phyloP scores from a whole-genome alignment of 2,888 invertebrate species.

The Subacronicta megacephala region DNA sequence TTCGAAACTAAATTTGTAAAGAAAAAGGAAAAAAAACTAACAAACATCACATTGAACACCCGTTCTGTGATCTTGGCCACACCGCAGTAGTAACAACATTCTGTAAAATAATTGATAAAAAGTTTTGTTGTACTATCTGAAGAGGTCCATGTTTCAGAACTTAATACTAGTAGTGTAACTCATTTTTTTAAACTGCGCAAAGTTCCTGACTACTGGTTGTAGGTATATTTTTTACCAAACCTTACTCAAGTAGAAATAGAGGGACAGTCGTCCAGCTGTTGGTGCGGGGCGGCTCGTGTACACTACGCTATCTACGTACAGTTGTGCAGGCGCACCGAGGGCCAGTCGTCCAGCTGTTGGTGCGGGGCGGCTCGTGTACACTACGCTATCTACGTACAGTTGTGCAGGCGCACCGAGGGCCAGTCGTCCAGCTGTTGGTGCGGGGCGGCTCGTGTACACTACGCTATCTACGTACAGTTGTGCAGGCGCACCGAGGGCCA shows the following conservation, averaged over 20 bases:
- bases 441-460: too few relatives aligned
- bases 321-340: too few relatives aligned
- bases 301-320: too few relatives aligned
- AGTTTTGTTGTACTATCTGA: neutral
- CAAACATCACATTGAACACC: constrained; percentile 57
- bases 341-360: too few relatives aligned
- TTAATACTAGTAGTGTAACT: too few relatives aligned
- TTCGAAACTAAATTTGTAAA: neutral
- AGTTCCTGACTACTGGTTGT: too few relatives aligned
- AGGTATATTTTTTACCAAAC: too few relatives aligned
- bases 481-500: constrained; percentile 23
- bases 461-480: constrained; percentile 41
- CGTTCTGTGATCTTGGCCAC: constrained; percentile 67
- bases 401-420: constrained; percentile 27
- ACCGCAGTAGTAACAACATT: constrained; percentile 57
- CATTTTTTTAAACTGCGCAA: too few relatives aligned
- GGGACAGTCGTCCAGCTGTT: constrained; percentile 4
- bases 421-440: constrained; percentile 6
- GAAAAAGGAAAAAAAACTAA: constrained; percentile 38
- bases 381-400: constrained; percentile 26
- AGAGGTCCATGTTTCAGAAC: too few relatives aligned
- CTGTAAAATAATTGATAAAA: constrained; percentile 57
- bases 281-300: constrained; percentile 1
- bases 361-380: neutral
- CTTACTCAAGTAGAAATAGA: too few relatives aligned